Percentiles rank a stretch among this genome's conserved stretches.
These are phyloP conservation scores for Falcunculus frontatus DNA, from an alignment of 2,113 vertebrate species.

Conservation along the genomic window DNA sequence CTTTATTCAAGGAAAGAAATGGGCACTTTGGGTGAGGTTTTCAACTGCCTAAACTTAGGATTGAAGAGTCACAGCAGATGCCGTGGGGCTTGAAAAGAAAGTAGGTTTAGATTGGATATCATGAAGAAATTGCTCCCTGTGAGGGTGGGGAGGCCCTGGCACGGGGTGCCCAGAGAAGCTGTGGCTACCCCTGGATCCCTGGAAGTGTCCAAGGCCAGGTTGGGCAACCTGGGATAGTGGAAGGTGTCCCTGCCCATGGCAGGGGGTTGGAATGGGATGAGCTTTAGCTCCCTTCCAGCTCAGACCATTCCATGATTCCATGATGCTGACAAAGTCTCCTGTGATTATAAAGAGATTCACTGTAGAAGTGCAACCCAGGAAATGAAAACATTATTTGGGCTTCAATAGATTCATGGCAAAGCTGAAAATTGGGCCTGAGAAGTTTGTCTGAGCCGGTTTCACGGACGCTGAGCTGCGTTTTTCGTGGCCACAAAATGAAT, in stretches of 20 bases:
- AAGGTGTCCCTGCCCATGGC: not conserved
- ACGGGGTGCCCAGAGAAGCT: not conserved
- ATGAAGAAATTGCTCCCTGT: not conserved
- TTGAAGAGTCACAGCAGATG: not conserved
- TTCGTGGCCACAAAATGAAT: not conserved
- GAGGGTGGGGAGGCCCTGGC: rapidly evolving
- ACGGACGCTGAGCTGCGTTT: rapidly evolving
- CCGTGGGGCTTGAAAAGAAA: not conserved
- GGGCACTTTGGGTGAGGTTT: not conserved
- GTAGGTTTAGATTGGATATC: not conserved
- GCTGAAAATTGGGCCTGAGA: not conserved
- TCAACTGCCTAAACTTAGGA: not conserved
- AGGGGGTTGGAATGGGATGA: not conserved
- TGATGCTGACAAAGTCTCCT: not conserved
- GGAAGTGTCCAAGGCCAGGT: not conserved
- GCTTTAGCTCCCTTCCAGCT: not conserved
- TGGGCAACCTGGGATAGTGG: not conserved
- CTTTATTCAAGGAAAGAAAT: not conserved
- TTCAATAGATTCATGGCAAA: rapidly evolving
- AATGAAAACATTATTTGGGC: not conserved
- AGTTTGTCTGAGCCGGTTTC: not conserved
- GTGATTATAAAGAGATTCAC: not conserved
- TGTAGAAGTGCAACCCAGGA: not conserved
- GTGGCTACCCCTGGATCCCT: not conserved
- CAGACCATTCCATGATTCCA: rapidly evolving